A percentile compares a stretch with the other conserved stretches of the same genome.
Evolutionary conservation across 2,888 invertebrate species (phyloP).

Genomic region (Nomada ruficornis): DNA sequence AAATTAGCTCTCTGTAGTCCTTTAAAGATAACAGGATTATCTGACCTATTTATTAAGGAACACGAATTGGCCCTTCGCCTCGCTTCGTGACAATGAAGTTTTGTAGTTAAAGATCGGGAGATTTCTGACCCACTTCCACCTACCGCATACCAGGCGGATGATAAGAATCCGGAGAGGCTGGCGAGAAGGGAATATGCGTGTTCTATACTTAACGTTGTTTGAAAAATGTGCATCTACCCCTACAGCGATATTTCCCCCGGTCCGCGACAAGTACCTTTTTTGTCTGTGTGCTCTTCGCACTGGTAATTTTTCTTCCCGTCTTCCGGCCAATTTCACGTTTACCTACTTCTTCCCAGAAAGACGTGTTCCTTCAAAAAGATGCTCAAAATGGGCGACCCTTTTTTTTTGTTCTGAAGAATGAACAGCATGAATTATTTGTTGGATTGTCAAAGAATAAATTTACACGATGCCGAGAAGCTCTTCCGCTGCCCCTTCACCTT

Average conservation of each 20-base stretch:
- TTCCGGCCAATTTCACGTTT: slow-evolving; percentile 23
- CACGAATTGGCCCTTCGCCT: slow-evolving; percentile 16
- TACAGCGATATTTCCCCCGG: neutral
- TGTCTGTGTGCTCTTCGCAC: slow-evolving; percentile 13
- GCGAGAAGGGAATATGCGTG: slow-evolving; percentile 24
- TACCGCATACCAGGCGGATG: slow-evolving; percentile 35
- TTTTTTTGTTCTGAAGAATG: neutral
- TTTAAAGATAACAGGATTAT: slow-evolving; percentile 32
- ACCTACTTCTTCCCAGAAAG: neutral
- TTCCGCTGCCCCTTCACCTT: neutral
- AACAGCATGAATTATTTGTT: neutral
- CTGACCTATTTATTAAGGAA: slow-evolving; percentile 46
- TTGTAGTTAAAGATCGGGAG: slow-evolving; percentile 48
- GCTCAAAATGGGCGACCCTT: neutral
- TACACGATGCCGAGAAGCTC: neutral
- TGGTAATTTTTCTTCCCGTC: neutral
- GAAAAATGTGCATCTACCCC: slow-evolving; percentile 8
- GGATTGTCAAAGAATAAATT: neutral
- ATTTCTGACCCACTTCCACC: slow-evolving; percentile 60
- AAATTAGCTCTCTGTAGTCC: neutral
- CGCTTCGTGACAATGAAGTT: slow-evolving; percentile 41
- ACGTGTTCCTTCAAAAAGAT: neutral
- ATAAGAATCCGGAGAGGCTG: slow-evolving; percentile 31
- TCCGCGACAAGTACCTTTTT: neutral
- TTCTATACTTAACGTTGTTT: neutral